Evolutionary conservation across 2,113 vertebrate genomes (phyloP), one percentile per base, ranked within the genome.

Genomic region (Chaenocephalus aceratus): DNA sequence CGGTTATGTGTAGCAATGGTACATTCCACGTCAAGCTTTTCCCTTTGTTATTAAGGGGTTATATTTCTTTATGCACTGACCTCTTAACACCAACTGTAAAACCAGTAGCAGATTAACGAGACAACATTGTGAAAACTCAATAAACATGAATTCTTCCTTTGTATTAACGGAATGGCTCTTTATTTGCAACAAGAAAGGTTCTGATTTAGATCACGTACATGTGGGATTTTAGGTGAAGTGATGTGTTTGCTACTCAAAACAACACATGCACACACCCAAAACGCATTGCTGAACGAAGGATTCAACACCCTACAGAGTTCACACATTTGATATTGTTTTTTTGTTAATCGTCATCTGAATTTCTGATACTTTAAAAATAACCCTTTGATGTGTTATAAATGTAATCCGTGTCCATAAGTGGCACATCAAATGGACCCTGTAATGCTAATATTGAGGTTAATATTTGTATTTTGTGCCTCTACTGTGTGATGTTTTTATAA

Each of bases 141-240:
- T 91, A 94, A 94, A 93, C 77, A 69, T 75, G 80, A 41, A 82
- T 90, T 86, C 45, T 61, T 88, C 73, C 86, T 89, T 94, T 90
- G 77, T 78, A 81, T 51, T 77, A 70, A 67, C 52, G 52, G 16
- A 26, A 10, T 68, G 67, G 3, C 26, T 58, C 74, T 30, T 86
- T 46, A 56, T 73, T 80, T 34, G 15, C 9, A 41, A 12, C 1
- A 2, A 49, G 8, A 57, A 66, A 61, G 61, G 6, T 11, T 68
- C 44, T 54, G 54, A 8, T 71, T 11, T 2, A 44, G 14, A 59
- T 70, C 14, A 21, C n/a, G 4, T 30, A 30, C 2, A 30, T 30
- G 30, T 30, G 36, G 36, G 5, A 13, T 69, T 61, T 44, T 13
- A 16, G 18, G 6, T 59, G 14, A n/a, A 23, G 6, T 18, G 7